Evolutionary conservation across 2,888 invertebrate genomes (phyloP).

Genomic region (Caenorhabditis becei): DNA sequence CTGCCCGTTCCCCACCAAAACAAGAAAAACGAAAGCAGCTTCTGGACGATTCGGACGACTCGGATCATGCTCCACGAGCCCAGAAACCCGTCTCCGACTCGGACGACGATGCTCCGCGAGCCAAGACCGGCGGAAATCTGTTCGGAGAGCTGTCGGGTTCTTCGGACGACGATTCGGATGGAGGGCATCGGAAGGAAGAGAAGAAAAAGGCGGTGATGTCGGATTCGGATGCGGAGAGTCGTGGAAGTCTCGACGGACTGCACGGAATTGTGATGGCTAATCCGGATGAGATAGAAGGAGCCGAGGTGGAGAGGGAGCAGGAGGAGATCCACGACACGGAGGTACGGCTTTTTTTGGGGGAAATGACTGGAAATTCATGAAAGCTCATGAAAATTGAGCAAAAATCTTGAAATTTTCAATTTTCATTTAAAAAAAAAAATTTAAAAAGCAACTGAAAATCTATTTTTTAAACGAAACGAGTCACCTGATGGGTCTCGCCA

Average conservation of each 20-base stretch:
- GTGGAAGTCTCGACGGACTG: constrained; percentile 46
- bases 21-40: constrained; percentile 22
- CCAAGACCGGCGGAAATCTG: constrained; percentile 33
- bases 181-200: not conserved
- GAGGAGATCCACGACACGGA: constrained; percentile 39
- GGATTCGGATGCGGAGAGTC: constrained; percentile 50
- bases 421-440: too few relatives aligned
- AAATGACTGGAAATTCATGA: too few relatives aligned
- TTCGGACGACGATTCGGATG: constrained; percentile 44
- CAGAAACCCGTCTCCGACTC: constrained; percentile 25
- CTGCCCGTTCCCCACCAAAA: constrained; percentile 4
- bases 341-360: too few relatives aligned
- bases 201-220: constrained; percentile 37
- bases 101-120: constrained; percentile 15
- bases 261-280: constrained; percentile 65
- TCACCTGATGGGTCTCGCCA: too few relatives aligned
- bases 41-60: constrained; percentile 35
- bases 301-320: constrained; percentile 56
- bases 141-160: constrained; percentile 65
- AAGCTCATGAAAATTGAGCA: too few relatives aligned
- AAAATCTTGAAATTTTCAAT: too few relatives aligned
- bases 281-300: constrained; percentile 63
- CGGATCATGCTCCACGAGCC: not conserved
- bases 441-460: too few relatives aligned
- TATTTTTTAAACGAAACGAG: too few relatives aligned